Evolutionary conservation across 2,888 invertebrate species (phyloP).

Genomic region (Iselma pallidipennis): DNA sequence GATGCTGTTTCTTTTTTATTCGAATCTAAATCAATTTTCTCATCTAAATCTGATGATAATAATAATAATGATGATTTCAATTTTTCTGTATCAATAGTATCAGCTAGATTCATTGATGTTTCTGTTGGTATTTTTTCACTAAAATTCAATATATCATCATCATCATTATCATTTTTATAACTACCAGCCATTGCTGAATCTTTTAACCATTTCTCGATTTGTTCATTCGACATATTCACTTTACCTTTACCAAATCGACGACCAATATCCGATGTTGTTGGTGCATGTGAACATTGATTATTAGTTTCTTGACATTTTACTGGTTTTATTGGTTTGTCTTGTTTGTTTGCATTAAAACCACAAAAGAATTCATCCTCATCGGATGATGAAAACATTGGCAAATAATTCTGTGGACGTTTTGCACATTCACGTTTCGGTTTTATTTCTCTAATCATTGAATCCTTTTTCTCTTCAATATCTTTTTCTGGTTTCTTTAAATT

Average conservation of each 20-base stretch:
- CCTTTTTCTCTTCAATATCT: constrained; percentile 14
- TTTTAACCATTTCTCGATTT: constrained; percentile 68
- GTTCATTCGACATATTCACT: constrained; percentile 71
- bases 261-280: constrained; percentile 53
- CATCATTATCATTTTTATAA: constrained; percentile 49
- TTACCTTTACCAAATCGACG: constrained; percentile 61
- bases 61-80: constrained; percentile 37
- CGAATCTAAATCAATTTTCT: constrained; percentile 7
- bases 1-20: constrained; percentile 19
- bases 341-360: constrained; percentile 41
- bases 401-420: constrained; percentile 51
- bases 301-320: background rate
- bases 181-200: constrained; percentile 53
- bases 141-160: constrained; percentile 51
- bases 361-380: constrained; percentile 57
- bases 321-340: constrained; percentile 5
- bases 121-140: constrained; percentile 49
- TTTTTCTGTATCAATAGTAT: constrained; percentile 35
- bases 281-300: constrained; percentile 28
- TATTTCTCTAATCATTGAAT: constrained; percentile 14
- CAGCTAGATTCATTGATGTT: constrained; percentile 37
- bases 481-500: constrained; percentile 10
- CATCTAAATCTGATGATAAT: constrained; percentile 10
- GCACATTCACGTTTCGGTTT: constrained; percentile 54
- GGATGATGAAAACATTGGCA: constrained; percentile 54